These are phyloP conservation scores for Mastomys coucha DNA, from an alignment of 2,113 vertebrate species.

Conservation along the genomic window DNA sequence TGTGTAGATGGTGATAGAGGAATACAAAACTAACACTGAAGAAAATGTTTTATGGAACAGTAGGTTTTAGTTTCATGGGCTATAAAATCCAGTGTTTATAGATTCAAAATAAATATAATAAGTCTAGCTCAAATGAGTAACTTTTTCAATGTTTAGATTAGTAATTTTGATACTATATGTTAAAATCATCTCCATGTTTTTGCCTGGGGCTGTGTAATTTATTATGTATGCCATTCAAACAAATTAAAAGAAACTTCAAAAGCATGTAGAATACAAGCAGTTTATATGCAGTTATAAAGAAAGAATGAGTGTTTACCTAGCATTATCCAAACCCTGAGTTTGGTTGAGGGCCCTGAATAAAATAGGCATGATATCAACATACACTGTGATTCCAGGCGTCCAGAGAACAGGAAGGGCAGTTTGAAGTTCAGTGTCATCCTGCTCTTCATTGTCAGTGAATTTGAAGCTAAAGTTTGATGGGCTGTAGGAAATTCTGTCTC, in stretches of 20 bases:
- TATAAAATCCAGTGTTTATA: constrained; percentile 32
- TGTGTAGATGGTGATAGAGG: not conserved
- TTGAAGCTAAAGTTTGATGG: not conserved
- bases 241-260: not conserved
- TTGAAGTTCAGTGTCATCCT: not conserved
- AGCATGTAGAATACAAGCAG: not conserved
- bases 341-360: not conserved
- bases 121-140: not conserved
- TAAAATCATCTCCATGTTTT: not conserved
- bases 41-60: constrained; percentile 48
- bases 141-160: constrained; percentile 27
- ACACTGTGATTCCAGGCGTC: not conserved
- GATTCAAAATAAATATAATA: constrained; percentile 41
- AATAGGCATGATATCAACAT: not conserved
- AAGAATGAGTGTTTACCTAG: not conserved
- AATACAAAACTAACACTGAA: constrained; percentile 8
- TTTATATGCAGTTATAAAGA: not conserved
- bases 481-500: not conserved
- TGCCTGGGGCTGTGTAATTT: not conserved
- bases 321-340: not conserved
- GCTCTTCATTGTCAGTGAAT: not conserved
- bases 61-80: not conserved
- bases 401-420: not conserved
- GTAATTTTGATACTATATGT: not conserved
- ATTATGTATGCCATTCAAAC: not conserved